Conservation (phyloP, 2,888 invertebrate genomes). For the Agrochola litura region DNA sequence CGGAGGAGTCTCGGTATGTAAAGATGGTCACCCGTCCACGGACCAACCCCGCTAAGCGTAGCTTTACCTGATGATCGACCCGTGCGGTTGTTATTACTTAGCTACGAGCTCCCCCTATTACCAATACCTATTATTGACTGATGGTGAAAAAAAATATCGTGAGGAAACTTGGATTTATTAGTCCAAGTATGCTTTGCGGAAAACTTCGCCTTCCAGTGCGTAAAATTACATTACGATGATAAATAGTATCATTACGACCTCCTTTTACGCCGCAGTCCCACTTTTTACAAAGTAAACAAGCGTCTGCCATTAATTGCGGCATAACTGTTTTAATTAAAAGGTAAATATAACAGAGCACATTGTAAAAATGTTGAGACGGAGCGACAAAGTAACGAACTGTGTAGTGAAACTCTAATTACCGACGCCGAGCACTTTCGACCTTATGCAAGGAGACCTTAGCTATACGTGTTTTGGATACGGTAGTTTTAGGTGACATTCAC, state of each 20-base stretch:
- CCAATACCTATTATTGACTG: neutral
- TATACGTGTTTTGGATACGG: conserved; percentile 22
- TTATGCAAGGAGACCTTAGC: conserved; percentile 39
- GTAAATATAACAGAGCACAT: conserved; percentile 56
- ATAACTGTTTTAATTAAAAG: conserved; percentile 62
- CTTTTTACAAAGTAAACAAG: conserved; percentile 15
- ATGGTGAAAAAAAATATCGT: neutral
- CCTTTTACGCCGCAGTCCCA: neutral
- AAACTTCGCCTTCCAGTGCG: neutral
- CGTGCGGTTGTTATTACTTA: too few species aligned
- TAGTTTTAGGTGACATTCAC: neutral
- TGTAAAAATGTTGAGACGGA: conserved; percentile 57
- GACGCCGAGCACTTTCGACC: conserved; percentile 56
- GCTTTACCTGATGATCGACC: too few species aligned
- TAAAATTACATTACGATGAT: neutral
- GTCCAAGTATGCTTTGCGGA: neutral
- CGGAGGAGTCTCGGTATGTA: too few species aligned
- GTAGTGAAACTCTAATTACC: conserved; percentile 65
- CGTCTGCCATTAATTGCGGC: conserved; percentile 37
- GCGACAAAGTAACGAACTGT: conserved; percentile 59
- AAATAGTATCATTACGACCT: neutral
- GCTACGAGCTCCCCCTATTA: too few species aligned
- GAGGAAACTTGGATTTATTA: neutral
- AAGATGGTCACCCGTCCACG: too few species aligned
- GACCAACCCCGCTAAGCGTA: too few species aligned